Evolutionary conservation across 2,113 vertebrate genomes (phyloP), one percentile per base, ranked within the genome.

Genomic region (Pogonocichla stellata): DNA sequence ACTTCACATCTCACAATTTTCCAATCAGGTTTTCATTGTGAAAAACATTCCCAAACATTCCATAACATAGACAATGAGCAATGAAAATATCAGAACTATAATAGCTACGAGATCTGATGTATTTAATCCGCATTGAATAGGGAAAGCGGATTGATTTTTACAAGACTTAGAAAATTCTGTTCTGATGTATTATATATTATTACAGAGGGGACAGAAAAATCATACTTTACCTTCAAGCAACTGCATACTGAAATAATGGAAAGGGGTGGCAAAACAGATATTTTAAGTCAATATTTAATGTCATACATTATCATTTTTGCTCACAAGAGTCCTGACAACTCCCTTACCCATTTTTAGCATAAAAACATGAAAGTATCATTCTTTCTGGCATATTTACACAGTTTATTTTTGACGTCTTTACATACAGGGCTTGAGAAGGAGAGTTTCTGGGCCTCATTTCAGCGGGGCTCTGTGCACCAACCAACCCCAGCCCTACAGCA

Each of bases 11-110:
- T 92, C 53, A 82, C 95, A 47, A 70, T 38, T 80, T 69, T 54
- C 79, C 97, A 95, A 88, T 95, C 82, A 98, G 92, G 89, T 96
- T 96, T 95, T 97, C 96, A 93, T 22, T 47, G 80, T 23, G 33
- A 43, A 10, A 86, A 60, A 84, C 90, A 40, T 93, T 97, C 22
- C 16, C 95, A 81, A 94, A 93, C 98, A 93, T 97, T 96, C 95
- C 33, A 45, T 48, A 42, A 74, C 80, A 94, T 86, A 40, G 33
- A 38, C 80, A 70, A 62, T 94, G 97, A 97, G 93, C 77, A 97
- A 97, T 69, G 84, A 97, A 93, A 97, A 96, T 80, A 96, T 98
- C 95, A 98, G 97, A 98, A 98, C 98, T 97, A 93, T 95, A 98
- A 98, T 97, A 96, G 97, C 91, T 97, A 96, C 47, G 91, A 98